A percentile compares a stretch with the other conserved stretches of the same genome.
These are phyloP conservation scores for Zaprionus obscuricornis DNA, from an alignment of 2,888 invertebrate genomes.

Conservation along the genomic window DNA sequence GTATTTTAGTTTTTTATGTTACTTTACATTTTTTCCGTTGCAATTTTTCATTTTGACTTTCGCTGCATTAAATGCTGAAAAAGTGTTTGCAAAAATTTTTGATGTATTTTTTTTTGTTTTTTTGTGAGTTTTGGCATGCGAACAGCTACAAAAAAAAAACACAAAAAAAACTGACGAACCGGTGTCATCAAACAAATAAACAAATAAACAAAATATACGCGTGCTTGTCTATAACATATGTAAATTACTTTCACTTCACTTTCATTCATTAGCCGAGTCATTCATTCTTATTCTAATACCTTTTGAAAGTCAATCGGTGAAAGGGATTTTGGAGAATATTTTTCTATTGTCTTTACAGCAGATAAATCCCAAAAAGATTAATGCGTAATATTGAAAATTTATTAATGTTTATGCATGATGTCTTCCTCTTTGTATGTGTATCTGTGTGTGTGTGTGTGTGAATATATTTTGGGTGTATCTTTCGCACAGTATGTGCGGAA, in stretches of 20 bases:
- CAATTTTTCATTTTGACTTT: conserved; percentile 56
- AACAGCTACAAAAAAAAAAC: too few species aligned
- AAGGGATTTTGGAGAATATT: conserved; percentile 39
- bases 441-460: background rate
- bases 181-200: conserved; percentile 41
- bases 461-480: conserved; percentile 2
- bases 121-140: conserved; percentile 24
- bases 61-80: conserved; percentile 55
- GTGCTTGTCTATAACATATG: conserved; percentile 41
- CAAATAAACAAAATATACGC: background rate
- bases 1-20: conserved; percentile 12
- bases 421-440: background rate
- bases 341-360: conserved; percentile 8
- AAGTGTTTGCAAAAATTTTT: conserved; percentile 26
- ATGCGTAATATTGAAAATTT: too few species aligned
- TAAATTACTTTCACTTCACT: conserved; percentile 77
- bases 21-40: conserved; percentile 30
- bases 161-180: conserved; percentile 45
- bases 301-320: conserved; percentile 60
- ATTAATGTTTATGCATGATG: too few species aligned
- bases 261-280: conserved; percentile 60
- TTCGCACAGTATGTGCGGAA: conserved; percentile 34
- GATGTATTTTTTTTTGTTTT: conserved; percentile 3
- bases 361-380: too few species aligned
- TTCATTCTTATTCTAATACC: conserved; percentile 74